Conservation (phyloP, 2,113 vertebrate species). For the Cyprinodon variegatus region DNA sequence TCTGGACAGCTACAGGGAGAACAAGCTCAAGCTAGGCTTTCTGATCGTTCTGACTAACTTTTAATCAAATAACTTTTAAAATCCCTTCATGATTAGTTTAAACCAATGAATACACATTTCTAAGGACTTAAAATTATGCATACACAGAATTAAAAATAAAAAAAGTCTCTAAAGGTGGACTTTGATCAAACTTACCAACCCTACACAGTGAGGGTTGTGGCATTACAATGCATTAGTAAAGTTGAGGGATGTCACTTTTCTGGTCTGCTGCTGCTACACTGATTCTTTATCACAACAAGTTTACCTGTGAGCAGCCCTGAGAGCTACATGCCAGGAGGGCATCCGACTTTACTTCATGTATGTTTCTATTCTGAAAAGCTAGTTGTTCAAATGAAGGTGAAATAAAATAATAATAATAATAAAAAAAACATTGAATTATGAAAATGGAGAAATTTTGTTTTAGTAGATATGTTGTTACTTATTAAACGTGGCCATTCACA, state of each 20-base stretch:
- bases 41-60: no score
- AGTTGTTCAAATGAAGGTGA: not conserved
- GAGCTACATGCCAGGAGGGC: not conserved
- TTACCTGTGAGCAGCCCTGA: not conserved
- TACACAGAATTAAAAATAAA: not conserved
- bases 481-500: no score
- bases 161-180: not conserved
- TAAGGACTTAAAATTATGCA: no score
- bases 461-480: not conserved
- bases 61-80: not conserved
- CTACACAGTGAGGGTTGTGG: conserved; percentile 12
- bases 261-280: conserved; percentile 14
- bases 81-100: not conserved
- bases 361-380: not conserved
- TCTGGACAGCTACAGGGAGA: not conserved
- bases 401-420: not conserved
- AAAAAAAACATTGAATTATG: not conserved
- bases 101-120: not conserved
- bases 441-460: not conserved
- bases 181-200: not conserved
- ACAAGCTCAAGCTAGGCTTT: no score
- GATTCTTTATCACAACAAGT: conserved; percentile 1
- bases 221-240: conserved; percentile 55
- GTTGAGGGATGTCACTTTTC: conserved; percentile 36
- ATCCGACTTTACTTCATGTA: not conserved